Evolutionary conservation across 2,797 vertebrate species (phyloP).

Genomic region (Poeciliopsis paucimaculata): DNA sequence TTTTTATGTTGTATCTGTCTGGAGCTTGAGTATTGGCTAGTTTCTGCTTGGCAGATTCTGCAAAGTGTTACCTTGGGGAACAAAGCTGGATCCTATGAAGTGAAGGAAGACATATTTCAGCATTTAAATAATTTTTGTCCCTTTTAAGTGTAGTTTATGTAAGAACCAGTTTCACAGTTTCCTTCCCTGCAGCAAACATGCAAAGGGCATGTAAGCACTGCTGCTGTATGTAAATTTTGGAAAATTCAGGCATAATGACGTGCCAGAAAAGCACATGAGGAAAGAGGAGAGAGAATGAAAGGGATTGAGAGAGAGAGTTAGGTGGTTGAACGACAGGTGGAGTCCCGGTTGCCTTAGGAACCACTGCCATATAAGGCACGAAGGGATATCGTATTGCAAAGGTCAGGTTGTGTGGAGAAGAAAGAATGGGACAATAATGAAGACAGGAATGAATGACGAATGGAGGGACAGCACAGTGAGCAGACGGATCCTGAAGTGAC

Average conservation of each 20-base stretch:
- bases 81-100: background rate
- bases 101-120: background rate
- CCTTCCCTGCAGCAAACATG: background rate
- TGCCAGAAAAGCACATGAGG: conserved; percentile 39
- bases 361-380: conserved; percentile 80
- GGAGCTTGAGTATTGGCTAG: background rate
- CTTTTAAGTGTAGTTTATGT: background rate
- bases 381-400: conserved; percentile 83
- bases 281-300: conserved; percentile 22
- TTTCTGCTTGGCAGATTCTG: conserved; percentile 12
- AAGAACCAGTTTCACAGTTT: background rate
- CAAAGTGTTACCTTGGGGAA: background rate
- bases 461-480: conserved; percentile 3
- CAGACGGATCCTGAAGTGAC: conserved; percentile 52
- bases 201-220: conserved; percentile 10
- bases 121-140: background rate
- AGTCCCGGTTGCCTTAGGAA: conserved; percentile 89
- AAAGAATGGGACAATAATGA: conserved; percentile 43
- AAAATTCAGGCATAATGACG: conserved; percentile 29
- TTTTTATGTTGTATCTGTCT: background rate
- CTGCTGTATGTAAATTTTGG: conserved; percentile 19
- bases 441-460: conserved; percentile 21
- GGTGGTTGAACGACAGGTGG: conserved; percentile 84
- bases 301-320: conserved; percentile 15
- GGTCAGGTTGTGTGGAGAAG: conserved; percentile 78